Evolutionary conservation across 2,888 invertebrate species (phyloP).

Genomic region (Unio pictorum): DNA sequence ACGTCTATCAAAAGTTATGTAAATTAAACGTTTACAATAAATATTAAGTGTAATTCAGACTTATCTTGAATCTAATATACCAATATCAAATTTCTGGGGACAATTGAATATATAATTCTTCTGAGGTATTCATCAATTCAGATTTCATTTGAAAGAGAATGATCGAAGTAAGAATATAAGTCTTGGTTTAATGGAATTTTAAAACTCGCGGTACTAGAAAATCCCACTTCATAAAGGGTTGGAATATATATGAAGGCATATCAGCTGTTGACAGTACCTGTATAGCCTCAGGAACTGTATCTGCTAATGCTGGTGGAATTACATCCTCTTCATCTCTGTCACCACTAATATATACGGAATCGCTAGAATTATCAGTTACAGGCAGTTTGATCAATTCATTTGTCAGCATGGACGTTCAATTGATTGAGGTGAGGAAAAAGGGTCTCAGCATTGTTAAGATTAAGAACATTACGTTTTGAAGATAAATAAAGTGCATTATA

Average conservation of each 20-base stretch:
- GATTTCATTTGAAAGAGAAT: no score
- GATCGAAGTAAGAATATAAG: no score
- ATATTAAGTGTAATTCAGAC: no score
- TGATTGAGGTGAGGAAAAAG: slow-evolving; percentile 1
- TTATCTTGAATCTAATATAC: no score
- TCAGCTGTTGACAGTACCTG: background rate
- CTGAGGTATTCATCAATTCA: no score
- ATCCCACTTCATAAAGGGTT: no score
- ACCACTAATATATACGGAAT: background rate
- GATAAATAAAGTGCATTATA: background rate
- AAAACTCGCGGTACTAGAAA: no score
- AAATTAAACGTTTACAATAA: no score
- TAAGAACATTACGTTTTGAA: background rate
- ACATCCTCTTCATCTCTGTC: background rate
- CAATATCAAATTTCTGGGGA: no score
- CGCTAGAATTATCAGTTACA: background rate
- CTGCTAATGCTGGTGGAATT: background rate
- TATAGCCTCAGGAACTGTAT: background rate
- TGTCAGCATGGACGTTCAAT: background rate
- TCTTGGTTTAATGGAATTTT: no score
- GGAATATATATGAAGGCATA: background rate
- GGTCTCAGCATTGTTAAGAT: background rate
- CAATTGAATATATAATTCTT: no score
- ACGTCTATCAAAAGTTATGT: no score
- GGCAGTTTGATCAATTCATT: background rate